Evolutionary conservation across 2,888 invertebrate genomes (phyloP).

Genomic region (Agrenia bidenticulata): DNA sequence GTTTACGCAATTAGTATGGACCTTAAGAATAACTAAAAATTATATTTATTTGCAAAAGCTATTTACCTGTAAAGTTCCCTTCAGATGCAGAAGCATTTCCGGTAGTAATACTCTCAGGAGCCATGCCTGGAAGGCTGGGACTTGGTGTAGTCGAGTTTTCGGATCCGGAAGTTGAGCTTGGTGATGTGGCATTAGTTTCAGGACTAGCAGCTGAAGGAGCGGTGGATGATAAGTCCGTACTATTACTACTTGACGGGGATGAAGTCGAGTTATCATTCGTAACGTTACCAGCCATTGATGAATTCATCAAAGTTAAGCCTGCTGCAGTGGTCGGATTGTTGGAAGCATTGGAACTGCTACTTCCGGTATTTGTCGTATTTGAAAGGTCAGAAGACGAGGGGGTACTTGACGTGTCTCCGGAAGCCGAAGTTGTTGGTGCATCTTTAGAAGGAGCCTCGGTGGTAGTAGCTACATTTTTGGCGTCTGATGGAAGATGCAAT

Average conservation of each 20-base stretch:
- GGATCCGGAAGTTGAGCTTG: not conserved
- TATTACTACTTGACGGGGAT: not conserved
- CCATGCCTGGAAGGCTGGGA: too few relatives aligned
- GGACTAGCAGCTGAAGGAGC: not conserved
- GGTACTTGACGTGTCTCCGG: not conserved
- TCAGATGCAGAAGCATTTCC: constrained; percentile 6
- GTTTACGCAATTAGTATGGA: too few relatives aligned
- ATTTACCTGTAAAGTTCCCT: not conserved
- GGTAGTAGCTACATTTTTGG: not conserved
- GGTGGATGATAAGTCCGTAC: not conserved
- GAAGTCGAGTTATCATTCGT: not conserved
- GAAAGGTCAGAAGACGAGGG: not conserved
- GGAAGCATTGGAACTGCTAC: not conserved
- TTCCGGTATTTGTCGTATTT: not conserved
- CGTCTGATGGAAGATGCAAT: not conserved
- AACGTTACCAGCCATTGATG: too few relatives aligned
- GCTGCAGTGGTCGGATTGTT: not conserved
- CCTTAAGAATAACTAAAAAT: too few relatives aligned
- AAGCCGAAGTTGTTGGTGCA: not conserved
- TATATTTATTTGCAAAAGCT: too few relatives aligned
- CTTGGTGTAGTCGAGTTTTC: not conserved
- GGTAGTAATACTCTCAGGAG: not conserved
- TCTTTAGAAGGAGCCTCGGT: not conserved
- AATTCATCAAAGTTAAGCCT: not conserved
- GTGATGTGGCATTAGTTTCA: not conserved